Base-by-base conservation (phyloP, 2,888 invertebrate genomes). In the Melitaea athalia region DNA sequence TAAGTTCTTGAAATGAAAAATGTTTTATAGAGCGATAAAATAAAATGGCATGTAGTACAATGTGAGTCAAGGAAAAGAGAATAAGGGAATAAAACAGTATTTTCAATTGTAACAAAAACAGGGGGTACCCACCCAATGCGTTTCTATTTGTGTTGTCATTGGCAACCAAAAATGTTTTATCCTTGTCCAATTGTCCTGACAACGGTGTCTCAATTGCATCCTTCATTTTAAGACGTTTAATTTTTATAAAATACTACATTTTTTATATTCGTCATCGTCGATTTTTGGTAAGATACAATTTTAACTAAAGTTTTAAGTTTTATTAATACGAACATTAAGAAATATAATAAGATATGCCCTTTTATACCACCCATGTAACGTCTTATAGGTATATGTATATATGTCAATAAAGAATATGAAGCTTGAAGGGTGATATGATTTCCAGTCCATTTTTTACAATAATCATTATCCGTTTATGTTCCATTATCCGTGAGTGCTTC, bases 121-220 rank as follows among this genome's bases (percentile, higher is more conserved):
- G 5, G 17, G 10, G 50, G 14, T 10, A 14, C 45, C 45, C 12
- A 24, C 24, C 17, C 24, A 11, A 52, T 52, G 52, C 31, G 52
- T 45, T 45, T 12, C 45, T 14, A 45, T 45, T 45, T 45, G 45
- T 14, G 45, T 52, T 24, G 52, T 24, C 63, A 68, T 63, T 63
- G 65, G 72, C 72, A 72, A 72, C 72, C 17, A 45, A 67, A 38
- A 7, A 47, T 45, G 63, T 59, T 67, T 67, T 59, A 24, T 63
- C 57, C 59, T 59, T 33, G 47, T 59, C 50, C 38, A 42, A 43
- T 42, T 31, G 31, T 65, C 59, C 15, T 50, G 59, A 43, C 59
- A 62, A 52, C 47, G 59, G 31, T 11, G 43, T 33, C 24, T 63
- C 57, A 43, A 43, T 65, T 38, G 6, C 47, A 55, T 38, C 14